Evolutionary conservation across 2,888 invertebrate genomes (phyloP).

Genomic region (Catocala nupta): DNA sequence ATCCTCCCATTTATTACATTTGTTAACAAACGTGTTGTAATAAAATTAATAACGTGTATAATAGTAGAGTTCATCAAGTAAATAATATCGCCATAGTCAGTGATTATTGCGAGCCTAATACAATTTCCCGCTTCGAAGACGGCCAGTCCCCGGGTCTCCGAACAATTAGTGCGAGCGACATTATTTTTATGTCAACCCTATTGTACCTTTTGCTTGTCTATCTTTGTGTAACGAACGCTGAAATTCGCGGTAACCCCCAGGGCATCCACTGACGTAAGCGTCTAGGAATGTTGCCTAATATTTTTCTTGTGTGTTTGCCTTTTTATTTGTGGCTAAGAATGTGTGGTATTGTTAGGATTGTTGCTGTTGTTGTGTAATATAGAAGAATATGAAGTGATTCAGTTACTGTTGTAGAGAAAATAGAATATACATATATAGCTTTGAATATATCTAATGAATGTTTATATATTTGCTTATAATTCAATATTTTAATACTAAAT

Average conservation of each 20-base stretch:
- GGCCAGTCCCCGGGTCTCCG: constrained; percentile 74
- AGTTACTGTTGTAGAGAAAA: too few species aligned
- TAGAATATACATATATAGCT: too few species aligned
- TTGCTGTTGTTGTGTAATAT: background rate
- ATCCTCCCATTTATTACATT: too few species aligned
- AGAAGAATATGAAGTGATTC: too few species aligned
- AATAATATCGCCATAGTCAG: constrained; percentile 41
- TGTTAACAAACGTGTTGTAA: background rate
- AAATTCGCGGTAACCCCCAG: constrained; percentile 57
- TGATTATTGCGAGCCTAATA: constrained; percentile 74
- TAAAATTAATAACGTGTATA: constrained; percentile 17
- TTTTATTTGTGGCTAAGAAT: constrained; percentile 1
- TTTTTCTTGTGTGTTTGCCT: constrained; percentile 23
- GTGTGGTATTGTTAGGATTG: background rate
- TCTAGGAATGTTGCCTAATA: constrained; percentile 45
- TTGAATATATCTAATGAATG: too few species aligned
- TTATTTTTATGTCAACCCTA: constrained; percentile 78
- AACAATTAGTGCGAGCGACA: constrained; percentile 80
- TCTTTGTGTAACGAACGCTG: constrained; percentile 65
- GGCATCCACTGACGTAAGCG: constrained; percentile 47
- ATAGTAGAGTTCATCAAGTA: constrained; percentile 33
- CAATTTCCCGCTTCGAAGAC: constrained; percentile 81
- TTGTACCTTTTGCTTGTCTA: constrained; percentile 66
- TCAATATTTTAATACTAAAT: too few species aligned
- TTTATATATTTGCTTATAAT: too few species aligned